These are phyloP conservation scores for Peromyscus melanophrys DNA, from an alignment of 2,797 vertebrate species.

Conservation along the genomic window DNA sequence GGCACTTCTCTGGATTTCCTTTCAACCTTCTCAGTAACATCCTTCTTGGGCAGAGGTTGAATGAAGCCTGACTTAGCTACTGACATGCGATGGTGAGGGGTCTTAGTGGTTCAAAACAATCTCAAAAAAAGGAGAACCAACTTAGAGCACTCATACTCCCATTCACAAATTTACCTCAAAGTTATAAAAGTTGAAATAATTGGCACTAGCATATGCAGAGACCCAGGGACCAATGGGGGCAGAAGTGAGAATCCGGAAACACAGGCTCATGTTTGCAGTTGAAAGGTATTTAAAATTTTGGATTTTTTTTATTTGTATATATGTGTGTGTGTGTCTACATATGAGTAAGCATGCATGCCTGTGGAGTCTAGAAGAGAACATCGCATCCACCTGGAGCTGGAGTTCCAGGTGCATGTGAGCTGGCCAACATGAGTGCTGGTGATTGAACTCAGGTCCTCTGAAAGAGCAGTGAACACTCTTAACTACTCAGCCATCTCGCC, in stretches of 20 bases:
- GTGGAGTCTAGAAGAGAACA: not conserved
- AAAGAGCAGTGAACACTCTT: not conserved
- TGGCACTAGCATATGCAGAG: not conserved
- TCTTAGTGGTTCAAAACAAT: not conserved
- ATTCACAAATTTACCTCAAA: not conserved
- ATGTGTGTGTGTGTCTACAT: not conserved
- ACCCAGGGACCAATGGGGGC: rapidly evolving
- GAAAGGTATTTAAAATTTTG: not conserved
- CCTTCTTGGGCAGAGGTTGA: not conserved
- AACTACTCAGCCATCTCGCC: not conserved
- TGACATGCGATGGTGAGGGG: not conserved
- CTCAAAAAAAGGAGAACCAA: not conserved
- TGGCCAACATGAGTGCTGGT: not conserved
- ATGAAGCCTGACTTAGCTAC: not conserved
- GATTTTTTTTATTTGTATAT: not conserved
- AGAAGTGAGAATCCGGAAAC: not conserved
- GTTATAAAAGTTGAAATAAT: not conserved
- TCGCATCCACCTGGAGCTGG: not conserved
- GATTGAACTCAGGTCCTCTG: not conserved
- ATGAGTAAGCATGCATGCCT: not conserved
- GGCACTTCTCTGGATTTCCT: not conserved
- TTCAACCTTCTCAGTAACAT: not conserved
- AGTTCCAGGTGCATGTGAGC: not conserved
- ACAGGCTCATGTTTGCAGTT: not conserved
- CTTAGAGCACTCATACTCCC: not conserved